Evolutionary conservation across 2,888 invertebrate species (phyloP).

Genomic region (Andrena chrysosceles): DNA sequence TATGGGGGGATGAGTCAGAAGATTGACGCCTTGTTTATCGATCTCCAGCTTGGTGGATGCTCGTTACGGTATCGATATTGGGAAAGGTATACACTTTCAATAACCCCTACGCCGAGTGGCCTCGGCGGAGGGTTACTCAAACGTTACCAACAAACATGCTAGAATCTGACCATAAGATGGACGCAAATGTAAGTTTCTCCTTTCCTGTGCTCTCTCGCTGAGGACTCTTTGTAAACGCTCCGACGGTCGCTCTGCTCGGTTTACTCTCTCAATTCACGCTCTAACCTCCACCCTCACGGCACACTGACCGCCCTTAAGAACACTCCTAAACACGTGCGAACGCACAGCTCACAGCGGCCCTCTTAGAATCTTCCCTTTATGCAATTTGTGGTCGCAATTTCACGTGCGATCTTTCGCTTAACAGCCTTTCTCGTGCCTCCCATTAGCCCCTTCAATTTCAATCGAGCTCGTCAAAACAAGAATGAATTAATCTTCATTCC

Average conservation of each 20-base stretch:
- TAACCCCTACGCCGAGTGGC: not conserved
- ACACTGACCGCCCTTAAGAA: conserved; percentile 7
- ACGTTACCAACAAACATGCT: no score
- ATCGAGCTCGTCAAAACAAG: no score
- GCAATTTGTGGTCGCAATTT: no score
- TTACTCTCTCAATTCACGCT: conserved; percentile 4
- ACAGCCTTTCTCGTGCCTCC: no score
- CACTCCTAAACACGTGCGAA: not conserved
- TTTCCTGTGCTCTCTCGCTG: not conserved
- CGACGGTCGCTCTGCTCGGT: not conserved
- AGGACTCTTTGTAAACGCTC: not conserved
- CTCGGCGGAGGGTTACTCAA: not conserved
- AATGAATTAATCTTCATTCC: no score
- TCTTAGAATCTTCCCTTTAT: not conserved
- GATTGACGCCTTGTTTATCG: conserved; percentile 76
- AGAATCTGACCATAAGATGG: not conserved
- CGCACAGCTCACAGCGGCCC: not conserved
- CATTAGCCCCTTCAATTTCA: no score
- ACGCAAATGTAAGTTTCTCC: not conserved
- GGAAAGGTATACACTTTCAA: not conserved
- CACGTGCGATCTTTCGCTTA: no score
- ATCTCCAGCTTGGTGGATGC: conserved; percentile 58
- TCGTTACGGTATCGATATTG: conserved; percentile 51
- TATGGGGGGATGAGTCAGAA: conserved; percentile 73
- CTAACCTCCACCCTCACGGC: not conserved